Percentiles rank a stretch among this genome's conserved stretches.
These are phyloP conservation scores for Cromileptes altivelis DNA, from an alignment of 2,113 vertebrate species.

Conservation along the genomic window DNA sequence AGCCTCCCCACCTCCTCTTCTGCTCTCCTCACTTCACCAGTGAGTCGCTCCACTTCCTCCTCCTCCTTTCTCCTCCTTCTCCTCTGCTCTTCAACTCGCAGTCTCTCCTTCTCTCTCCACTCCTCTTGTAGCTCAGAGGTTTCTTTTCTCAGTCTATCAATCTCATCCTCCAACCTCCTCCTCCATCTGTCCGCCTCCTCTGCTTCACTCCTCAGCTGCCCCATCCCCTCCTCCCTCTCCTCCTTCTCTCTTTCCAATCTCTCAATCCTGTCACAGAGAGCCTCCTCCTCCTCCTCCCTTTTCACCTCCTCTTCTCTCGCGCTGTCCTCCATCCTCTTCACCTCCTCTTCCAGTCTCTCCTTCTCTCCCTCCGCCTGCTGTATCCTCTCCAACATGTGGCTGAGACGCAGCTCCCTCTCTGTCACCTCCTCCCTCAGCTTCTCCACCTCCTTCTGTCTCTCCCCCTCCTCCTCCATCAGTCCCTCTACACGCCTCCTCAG, in stretches of 20 bases:
- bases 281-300: slow-evolving; percentile 49
- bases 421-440: slow-evolving; percentile 67
- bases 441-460: slow-evolving; percentile 51
- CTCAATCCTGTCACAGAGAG: slow-evolving; percentile 55
- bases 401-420: slow-evolving; percentile 29
- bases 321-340: slow-evolving; percentile 15
- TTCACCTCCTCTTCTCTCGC: slow-evolving; percentile 40
- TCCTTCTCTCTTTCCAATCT: slow-evolving; percentile 44
- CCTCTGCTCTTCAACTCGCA: slow-evolving; percentile 1
- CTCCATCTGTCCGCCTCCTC: slow-evolving; percentile 47
- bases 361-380: slow-evolving; percentile 23
- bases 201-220: slow-evolving; percentile 20
- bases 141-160: slow-evolving; percentile 28
- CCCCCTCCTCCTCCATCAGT: slow-evolving; percentile 59
- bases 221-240: slow-evolving; percentile 16
- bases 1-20: slow-evolving; percentile 37
- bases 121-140: slow-evolving; percentile 11
- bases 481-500: slow-evolving; percentile 50
- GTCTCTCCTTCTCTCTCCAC: slow-evolving; percentile 5
- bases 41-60: slow-evolving; percentile 23
- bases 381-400: slow-evolving; percentile 47
- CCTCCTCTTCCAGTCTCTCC: slow-evolving; percentile 38
- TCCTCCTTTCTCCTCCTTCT: neutral
- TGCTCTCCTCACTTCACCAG: neutral
- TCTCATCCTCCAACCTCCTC: neutral